Evolutionary conservation across 2,113 vertebrate species (phyloP).

Genomic region (Trogon melanurus): DNA sequence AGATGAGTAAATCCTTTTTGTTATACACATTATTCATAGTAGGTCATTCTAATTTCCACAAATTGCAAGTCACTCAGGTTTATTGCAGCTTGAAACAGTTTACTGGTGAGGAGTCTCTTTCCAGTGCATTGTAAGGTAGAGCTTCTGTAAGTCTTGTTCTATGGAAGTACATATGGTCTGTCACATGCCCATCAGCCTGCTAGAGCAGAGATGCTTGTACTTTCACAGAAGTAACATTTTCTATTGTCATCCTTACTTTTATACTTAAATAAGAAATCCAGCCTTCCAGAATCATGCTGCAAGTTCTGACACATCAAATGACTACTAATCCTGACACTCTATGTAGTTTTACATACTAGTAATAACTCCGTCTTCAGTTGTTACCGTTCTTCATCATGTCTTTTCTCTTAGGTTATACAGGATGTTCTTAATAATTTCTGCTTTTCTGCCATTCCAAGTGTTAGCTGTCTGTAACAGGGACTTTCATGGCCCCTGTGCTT

Average conservation of each 20-base stretch:
- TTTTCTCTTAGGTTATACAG: neutral
- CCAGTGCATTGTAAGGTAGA: neutral
- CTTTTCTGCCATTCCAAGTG: neutral
- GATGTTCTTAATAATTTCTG: neutral
- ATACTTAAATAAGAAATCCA: neutral
- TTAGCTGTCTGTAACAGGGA: neutral
- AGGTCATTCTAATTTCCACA: neutral
- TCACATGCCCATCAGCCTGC: neutral
- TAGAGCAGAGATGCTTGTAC: neutral
- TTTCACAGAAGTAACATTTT: neutral
- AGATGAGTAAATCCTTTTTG: neutral
- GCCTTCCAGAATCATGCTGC: neutral
- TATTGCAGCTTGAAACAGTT: neutral
- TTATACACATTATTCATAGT: neutral
- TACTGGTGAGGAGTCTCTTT: neutral
- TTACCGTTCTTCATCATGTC: neutral
- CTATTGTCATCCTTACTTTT: neutral
- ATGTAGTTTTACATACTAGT: neutral
- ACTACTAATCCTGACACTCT: neutral
- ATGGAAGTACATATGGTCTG: neutral
- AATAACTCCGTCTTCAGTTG: neutral
- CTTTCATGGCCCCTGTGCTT: neutral
- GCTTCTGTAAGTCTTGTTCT: neutral
- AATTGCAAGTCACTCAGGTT: neutral
- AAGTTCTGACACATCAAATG: neutral